Evolutionary conservation across 2,888 invertebrate genomes (phyloP).

Genomic region (Ophioninae sp.): DNA sequence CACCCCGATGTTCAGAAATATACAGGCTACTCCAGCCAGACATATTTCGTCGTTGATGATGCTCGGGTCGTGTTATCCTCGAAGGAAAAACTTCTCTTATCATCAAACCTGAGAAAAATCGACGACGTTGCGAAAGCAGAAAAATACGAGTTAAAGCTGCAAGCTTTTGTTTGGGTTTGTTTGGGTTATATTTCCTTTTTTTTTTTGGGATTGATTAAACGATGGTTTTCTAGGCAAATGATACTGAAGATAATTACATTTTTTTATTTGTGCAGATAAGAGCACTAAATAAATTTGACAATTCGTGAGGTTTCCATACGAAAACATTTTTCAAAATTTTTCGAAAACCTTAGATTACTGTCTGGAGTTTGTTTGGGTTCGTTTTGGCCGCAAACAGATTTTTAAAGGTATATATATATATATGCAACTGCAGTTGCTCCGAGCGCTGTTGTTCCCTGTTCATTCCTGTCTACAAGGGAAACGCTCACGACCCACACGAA

Average conservation of each 20-base stretch:
- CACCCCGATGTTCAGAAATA: neutral
- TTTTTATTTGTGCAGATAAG: too few relatives aligned
- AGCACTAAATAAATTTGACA: too few relatives aligned
- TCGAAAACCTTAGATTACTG: too few relatives aligned
- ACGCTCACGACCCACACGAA: slow-evolving; percentile 77
- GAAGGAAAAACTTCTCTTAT: neutral
- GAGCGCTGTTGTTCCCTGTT: slow-evolving; percentile 61
- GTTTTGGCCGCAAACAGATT: too few relatives aligned
- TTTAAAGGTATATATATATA: too few relatives aligned
- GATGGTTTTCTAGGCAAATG: too few relatives aligned
- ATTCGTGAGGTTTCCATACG: too few relatives aligned
- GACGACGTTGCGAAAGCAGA: neutral
- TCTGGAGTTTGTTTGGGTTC: too few relatives aligned
- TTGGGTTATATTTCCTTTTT: too few relatives aligned
- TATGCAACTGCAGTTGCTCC: slow-evolving; percentile 38
- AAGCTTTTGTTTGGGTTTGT: neutral
- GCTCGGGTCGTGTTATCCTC: neutral
- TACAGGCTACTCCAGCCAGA: neutral
- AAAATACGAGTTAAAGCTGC: neutral
- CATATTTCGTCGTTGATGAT: neutral
- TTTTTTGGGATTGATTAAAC: too few relatives aligned
- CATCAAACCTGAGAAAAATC: neutral
- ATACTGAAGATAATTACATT: too few relatives aligned
- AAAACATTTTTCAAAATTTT: too few relatives aligned
- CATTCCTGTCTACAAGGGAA: slow-evolving; percentile 66